Conservation (phyloP, 2,113 vertebrate genomes). For the Numenius arquata region DNA sequence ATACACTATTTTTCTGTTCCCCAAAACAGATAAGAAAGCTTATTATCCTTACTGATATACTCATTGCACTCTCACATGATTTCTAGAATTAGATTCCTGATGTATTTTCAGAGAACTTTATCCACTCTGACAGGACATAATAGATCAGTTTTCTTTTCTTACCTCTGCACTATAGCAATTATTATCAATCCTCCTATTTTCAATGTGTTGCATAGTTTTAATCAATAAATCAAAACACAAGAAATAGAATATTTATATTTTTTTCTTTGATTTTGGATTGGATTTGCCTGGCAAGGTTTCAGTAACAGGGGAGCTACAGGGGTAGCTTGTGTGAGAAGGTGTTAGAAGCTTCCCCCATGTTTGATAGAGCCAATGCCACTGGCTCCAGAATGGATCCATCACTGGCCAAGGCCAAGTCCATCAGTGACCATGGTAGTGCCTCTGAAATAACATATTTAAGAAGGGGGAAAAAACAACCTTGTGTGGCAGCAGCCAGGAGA, state of each 20-base stretch:
- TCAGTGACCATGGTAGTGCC: too few relatives aligned
- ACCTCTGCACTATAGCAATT: background rate
- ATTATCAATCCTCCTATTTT: background rate
- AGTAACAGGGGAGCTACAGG: background rate
- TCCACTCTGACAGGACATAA: background rate
- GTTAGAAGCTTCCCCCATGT: background rate
- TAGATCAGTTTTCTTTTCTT: background rate
- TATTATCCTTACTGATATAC: background rate
- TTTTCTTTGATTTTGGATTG: background rate
- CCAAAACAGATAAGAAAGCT: background rate
- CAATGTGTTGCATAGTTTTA: background rate
- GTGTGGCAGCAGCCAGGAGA: background rate
- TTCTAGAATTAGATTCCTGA: background rate
- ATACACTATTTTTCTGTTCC: background rate
- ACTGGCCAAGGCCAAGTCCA: background rate
- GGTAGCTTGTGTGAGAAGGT: background rate
- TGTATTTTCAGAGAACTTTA: background rate
- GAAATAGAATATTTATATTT: too few relatives aligned
- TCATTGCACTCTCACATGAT: background rate
- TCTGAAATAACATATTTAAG: background rate
- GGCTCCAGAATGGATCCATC: background rate
- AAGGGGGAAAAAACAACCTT: background rate
- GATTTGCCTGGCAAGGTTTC: background rate
- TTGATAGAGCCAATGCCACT: background rate
- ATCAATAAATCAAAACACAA: background rate